These are phyloP conservation scores for Diuraphis noxia DNA, from an alignment of 1,140 invertebrate genomes.

Conservation along the genomic window DNA sequence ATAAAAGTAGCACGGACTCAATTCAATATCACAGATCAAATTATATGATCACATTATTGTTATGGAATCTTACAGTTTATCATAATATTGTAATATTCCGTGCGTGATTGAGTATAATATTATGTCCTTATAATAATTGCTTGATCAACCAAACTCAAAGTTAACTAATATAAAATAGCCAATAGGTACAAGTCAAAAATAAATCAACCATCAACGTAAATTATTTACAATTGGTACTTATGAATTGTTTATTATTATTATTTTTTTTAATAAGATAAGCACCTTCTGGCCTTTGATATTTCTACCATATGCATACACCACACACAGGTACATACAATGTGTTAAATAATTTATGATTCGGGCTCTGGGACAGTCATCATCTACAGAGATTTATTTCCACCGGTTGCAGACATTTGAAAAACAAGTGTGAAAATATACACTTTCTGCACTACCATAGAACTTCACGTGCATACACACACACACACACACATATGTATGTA, in stretches of 20 bases:
- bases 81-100: background rate
- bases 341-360: background rate
- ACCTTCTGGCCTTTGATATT: background rate
- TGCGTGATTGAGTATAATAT: background rate
- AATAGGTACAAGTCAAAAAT: background rate
- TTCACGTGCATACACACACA: background rate
- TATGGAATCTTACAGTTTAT: background rate
- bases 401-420: background rate
- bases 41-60: background rate
- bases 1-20: too few relatives aligned
- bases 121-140: background rate
- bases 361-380: background rate
- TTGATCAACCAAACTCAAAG: background rate
- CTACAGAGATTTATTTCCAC: background rate
- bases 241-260: background rate
- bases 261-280: background rate
- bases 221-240: background rate
- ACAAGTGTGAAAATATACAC: conserved; percentile 10
- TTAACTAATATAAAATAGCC: background rate
- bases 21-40: too few relatives aligned
- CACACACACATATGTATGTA: background rate
- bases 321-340: background rate
- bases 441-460: background rate
- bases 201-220: background rate
- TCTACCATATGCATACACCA: background rate